Evolutionary conservation across 2,113 vertebrate species (phyloP).

Genomic region (Phoxinus phoxinus): DNA sequence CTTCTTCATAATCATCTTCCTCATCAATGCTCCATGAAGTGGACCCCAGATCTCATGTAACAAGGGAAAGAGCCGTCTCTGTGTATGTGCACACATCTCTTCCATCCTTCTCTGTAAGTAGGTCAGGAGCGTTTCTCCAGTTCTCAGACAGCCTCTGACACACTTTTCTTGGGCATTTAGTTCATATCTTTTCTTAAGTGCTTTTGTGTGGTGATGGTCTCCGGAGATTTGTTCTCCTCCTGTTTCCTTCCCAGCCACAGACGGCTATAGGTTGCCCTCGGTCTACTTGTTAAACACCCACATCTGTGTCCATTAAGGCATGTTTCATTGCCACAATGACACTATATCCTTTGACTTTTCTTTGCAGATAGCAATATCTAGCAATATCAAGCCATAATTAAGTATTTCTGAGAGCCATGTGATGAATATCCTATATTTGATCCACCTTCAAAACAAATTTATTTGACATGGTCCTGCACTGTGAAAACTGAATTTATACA

Average conservation of each 20-base stretch:
- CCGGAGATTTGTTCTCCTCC: constrained; percentile 8
- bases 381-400: too few species aligned
- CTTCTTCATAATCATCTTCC: background rate
- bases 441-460: background rate
- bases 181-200: constrained; percentile 47
- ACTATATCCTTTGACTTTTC: background rate
- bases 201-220: constrained; percentile 40
- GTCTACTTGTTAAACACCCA: background rate
- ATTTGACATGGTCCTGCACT: background rate
- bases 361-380: background rate
- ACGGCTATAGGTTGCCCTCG: constrained; percentile 19
- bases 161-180: constrained; percentile 46
- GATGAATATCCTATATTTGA: too few species aligned
- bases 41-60: background rate
- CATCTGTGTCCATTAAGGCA: constrained; percentile 26
- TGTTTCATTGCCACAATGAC: constrained; percentile 8
- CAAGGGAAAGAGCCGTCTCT: background rate
- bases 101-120: constrained; percentile 36
- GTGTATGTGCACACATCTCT: constrained; percentile 5
- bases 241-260: constrained; percentile 20
- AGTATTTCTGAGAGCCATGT: too few species aligned
- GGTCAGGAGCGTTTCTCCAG: constrained; percentile 33
- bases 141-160: constrained; percentile 41
- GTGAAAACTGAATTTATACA: background rate
- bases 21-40: background rate